Evolutionary conservation across 2,888 invertebrate species (phyloP), one percentile per base, ranked within the genome.

Genomic region (Heliconius ethilla): DNA sequence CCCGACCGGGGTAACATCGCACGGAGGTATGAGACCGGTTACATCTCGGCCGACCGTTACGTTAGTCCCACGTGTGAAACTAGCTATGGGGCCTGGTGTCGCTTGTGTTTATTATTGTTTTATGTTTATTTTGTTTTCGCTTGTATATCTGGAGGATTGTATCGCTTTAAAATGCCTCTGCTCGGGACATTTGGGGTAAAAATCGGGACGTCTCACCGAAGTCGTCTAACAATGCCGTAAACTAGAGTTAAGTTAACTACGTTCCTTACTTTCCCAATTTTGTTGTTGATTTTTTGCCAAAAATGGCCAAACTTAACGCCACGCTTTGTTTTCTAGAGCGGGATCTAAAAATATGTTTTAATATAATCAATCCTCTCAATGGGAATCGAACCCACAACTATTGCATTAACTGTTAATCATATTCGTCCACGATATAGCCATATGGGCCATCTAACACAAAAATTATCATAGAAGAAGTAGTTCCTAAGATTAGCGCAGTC

Each of bases 11-110:
- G 59, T 25, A 33, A 55, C 59, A 33, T 59, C 72, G 55, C 72
- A 59, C 33, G 59, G 27, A 74, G 74, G 63, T 27, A 65, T 74
- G 74, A 67, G 77, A 77, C 89, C 89, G 89, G 89, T 89, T 85
- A 75, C 84, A 87, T 85, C 83, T 84, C 83, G 87, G 86, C 63
- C 87, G 83, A 89, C 89, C 89, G 89, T 89, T 89, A 89, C 76
- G 67, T 67, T 45, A 69, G 69, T 66, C 85, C 76, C 79, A 77
- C 82, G 81, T 73, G 75, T 66, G 55, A 22, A 62, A 22, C 70
- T 63, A 37, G 63, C 55, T 51, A 10, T 33, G 51, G 15, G 55
- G 13, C 62, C 27, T 7, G 66, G 27, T 10, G 67, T n/a, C 22
- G 13, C 66, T 62, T 13, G 77, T 40, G 40, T 40, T 40, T 40